Evolutionary conservation across 2,888 invertebrate genomes (phyloP).

Genomic region (Mantis religiosa): DNA sequence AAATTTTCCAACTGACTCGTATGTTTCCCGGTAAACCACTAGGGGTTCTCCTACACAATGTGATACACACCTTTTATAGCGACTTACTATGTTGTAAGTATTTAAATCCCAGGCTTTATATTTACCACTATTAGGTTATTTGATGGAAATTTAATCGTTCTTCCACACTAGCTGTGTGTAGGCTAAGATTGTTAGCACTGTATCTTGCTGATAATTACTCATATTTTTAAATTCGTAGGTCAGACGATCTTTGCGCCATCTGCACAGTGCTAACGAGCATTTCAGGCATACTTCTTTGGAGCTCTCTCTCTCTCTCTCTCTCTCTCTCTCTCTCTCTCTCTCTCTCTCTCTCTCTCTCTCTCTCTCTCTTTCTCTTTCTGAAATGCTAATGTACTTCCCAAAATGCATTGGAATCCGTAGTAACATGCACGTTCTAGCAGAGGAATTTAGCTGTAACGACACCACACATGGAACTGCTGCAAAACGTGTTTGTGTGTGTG

Average conservation of each 20-base stretch:
- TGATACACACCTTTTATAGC: too few relatives aligned
- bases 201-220: neutral
- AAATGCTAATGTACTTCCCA: neutral
- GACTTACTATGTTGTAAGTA: too few relatives aligned
- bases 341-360: too few relatives aligned
- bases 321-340: neutral
- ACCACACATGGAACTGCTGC: neutral
- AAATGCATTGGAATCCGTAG: neutral
- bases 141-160: too few relatives aligned
- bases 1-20: too few relatives aligned
- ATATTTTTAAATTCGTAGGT: neutral
- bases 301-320: neutral
- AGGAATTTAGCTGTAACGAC: neutral
- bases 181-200: too few relatives aligned
- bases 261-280: neutral
- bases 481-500: neutral
- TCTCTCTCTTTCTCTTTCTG: too few relatives aligned
- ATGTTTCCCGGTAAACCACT: too few relatives aligned
- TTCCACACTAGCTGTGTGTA: too few relatives aligned
- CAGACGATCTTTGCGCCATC: neutral
- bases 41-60: too few relatives aligned
- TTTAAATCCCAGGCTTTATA: too few relatives aligned
- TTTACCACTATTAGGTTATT: too few relatives aligned
- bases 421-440: neutral
- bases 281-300: neutral